These are phyloP conservation scores for Coreius guichenoti DNA, from an alignment of 2,797 vertebrate species.

Conservation along the genomic window DNA sequence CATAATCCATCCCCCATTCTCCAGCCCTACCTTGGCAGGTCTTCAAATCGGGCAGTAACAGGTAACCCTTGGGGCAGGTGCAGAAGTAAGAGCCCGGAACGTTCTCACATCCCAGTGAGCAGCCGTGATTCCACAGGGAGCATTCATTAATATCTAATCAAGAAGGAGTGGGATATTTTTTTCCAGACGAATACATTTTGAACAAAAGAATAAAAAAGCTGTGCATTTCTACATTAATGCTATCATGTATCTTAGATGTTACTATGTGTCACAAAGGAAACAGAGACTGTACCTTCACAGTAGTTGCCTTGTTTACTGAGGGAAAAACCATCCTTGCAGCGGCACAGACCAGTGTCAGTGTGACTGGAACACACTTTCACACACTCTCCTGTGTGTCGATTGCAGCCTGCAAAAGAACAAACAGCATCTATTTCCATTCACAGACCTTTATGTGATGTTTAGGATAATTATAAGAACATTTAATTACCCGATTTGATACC, in stretches of 20 bases:
- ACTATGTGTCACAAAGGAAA: neutral
- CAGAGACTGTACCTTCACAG: conserved; percentile 86
- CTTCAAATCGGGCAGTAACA: conserved; percentile 88
- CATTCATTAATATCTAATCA: conserved; percentile 92
- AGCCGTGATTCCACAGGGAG: conserved; percentile 91
- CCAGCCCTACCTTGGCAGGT: conserved; percentile 84
- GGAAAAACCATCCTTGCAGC: conserved; percentile 83
- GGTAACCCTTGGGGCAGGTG: conserved; percentile 87
- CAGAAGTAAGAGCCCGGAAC: conserved; percentile 93
- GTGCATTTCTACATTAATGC: neutral
- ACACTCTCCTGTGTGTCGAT: conserved; percentile 73
- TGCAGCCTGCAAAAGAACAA: conserved; percentile 73
- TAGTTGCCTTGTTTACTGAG: conserved; percentile 80
- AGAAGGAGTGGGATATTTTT: conserved; percentile 17
- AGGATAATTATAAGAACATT: neutral
- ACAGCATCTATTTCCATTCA: neutral
- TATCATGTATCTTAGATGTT: neutral
- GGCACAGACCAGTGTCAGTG: conserved; percentile 70
- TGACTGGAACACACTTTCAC: conserved; percentile 75
- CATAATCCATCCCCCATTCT: neutral
- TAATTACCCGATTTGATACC: too few relatives aligned
- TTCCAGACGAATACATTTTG: neutral
- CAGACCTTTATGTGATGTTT: neutral
- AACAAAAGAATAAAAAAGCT: neutral
- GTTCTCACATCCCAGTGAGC: conserved; percentile 94